A percentile compares a stretch with the other conserved stretches of the same genome.
These are phyloP conservation scores for Cremastobaeus sp. DNA, from an alignment of 2,888 invertebrate species.

Conservation along the genomic window DNA sequence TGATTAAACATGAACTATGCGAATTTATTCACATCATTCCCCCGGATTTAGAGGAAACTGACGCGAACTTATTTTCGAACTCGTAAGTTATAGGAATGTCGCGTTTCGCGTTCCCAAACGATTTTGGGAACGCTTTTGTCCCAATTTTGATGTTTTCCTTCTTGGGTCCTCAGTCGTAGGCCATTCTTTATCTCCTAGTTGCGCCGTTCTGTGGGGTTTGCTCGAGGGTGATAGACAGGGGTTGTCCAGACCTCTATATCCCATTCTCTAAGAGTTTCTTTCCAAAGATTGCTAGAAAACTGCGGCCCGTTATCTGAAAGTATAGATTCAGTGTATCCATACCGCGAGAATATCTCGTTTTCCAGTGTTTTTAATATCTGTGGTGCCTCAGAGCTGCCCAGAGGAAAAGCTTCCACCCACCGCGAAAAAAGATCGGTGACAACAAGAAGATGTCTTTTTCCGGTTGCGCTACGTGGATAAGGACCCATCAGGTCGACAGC, in stretches of 20 bases:
- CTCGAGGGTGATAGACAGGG: neutral
- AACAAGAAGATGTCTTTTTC: conserved; percentile 15
- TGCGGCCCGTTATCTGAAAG: neutral
- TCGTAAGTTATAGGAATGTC: no score
- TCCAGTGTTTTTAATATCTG: neutral
- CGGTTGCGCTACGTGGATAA: conserved; percentile 31
- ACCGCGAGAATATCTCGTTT: neutral
- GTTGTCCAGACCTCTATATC: neutral
- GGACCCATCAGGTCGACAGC: conserved; percentile 55
- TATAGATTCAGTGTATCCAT: neutral
- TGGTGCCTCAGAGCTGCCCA: neutral
- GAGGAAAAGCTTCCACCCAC: neutral
- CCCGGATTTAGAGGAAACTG: no score
- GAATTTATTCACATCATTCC: no score
- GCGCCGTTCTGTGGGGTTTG: conserved; percentile 45
- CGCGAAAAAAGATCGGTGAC: conserved; percentile 15
- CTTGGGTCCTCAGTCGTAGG: conserved; percentile 10
- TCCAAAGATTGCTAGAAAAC: neutral
- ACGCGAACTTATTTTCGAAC: no score
- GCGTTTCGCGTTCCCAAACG: conserved; percentile 11
- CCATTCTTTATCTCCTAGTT: conserved; percentile 55
- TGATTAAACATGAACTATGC: no score
- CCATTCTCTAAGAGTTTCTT: neutral
- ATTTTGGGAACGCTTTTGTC: conserved; percentile 15
- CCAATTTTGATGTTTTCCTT: conserved; percentile 18